phyloP scores from a whole-genome alignment of 1,140 invertebrate species.

The Lordiphosa collinella region DNA sequence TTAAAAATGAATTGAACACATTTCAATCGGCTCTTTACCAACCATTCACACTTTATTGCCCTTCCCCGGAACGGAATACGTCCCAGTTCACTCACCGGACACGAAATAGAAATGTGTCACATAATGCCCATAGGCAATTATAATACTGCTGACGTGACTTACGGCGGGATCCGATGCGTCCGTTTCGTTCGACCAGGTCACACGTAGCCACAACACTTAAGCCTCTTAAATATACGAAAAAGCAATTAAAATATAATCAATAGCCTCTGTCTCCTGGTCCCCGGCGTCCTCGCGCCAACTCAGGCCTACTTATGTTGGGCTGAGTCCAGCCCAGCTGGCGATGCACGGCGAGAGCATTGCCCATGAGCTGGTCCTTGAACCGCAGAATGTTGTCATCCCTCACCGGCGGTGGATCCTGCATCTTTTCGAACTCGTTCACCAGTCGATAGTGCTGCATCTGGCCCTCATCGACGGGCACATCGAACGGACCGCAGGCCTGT shows the following conservation, averaged over 20 bases:
- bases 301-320: neutral
- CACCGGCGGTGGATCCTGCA: conserved; percentile 15
- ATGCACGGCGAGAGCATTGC: conserved; percentile 5
- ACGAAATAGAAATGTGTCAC: conserved; percentile 8
- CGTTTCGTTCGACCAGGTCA: conserved; percentile 6
- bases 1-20: neutral
- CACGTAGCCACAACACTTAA: conserved; percentile 20
- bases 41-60: too few relatives aligned
- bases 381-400: conserved; percentile 47
- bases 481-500: conserved; percentile 88
- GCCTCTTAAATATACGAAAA: conserved; percentile 41
- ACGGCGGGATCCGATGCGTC: too few relatives aligned
- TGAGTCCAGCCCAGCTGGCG: conserved; percentile 24
- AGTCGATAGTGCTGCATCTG: conserved; percentile 93
- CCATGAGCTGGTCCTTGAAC: conserved; percentile 36
- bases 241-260: conserved; percentile 59
- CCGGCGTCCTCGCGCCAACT: neutral
- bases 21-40: neutral
- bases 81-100: neutral
- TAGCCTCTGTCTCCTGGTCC: neutral
- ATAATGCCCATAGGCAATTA: conserved; percentile 31
- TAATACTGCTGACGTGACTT: conserved; percentile 35
- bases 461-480: conserved; percentile 87
- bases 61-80: too few relatives aligned
- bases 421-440: conserved; percentile 81